Conservation (phyloP, 2,888 invertebrate species). For the Diplolepis rosae region DNA sequence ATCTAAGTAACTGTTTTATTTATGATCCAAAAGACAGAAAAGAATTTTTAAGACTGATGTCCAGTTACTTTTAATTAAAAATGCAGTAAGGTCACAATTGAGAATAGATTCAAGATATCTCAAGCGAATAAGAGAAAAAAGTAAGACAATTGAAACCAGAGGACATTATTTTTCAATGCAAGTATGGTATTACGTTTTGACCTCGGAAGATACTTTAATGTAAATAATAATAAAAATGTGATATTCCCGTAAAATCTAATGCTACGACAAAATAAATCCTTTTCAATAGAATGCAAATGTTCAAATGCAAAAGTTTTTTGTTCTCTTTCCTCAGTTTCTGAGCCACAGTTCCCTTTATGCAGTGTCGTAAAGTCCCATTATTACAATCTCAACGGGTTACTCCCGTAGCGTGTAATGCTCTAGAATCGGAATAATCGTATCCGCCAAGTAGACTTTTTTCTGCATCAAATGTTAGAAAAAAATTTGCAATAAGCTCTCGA, state of each 20-base stretch:
- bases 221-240: neutral
- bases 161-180: neutral
- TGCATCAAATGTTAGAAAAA: neutral
- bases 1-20: no score
- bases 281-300: neutral
- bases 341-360: neutral
- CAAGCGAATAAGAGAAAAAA: neutral
- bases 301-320: neutral
- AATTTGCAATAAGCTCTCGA: neutral
- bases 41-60: neutral
- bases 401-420: slow-evolving; percentile 43
- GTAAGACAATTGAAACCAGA: neutral
- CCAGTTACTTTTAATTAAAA: neutral
- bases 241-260: neutral
- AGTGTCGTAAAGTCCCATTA: slow-evolving; percentile 39
- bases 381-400: slow-evolving; percentile 43
- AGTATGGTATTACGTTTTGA: neutral
- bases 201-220: neutral
- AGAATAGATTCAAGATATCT: neutral
- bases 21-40: neutral
- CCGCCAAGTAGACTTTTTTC: slow-evolving; percentile 10
- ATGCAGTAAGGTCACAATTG: neutral
- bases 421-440: slow-evolving; percentile 43
- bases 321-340: slow-evolving; percentile 24
- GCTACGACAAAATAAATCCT: neutral